Base-by-base conservation (phyloP, 2,797 vertebrate genomes). In the Takifugu rubripes region DNA sequence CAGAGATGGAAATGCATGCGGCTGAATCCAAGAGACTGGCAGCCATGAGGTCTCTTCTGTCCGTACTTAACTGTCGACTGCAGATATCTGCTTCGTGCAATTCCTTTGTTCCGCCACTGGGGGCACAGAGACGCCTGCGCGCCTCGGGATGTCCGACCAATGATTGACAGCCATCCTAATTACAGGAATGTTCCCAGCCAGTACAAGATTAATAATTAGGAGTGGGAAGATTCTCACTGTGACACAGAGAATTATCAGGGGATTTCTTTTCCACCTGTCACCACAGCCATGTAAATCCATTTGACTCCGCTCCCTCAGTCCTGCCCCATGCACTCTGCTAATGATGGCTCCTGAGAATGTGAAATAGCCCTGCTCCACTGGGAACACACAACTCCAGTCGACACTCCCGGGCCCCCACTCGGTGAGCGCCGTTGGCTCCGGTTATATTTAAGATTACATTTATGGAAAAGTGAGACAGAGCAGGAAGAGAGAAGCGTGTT, bases 141-240 rank as follows among this genome's bases (percentile, higher is more conserved):
- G 26, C 11, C 16, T 51, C 48, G 36, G 49, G 24, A 45, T 50
- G 61, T 72, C 63, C 64, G 59, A 77, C 62, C 53, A 63, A 15
- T 77, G 79, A 84, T 61, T 82, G 78, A 82, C 81, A 74, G 65
- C 67, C 57, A 54, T 70, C 78, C 67, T 79, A 75, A 83, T 84
- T 83, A 72, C 16, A 72, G 25, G 49, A 69, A 56, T 53, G 64
- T 68, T 75, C 48, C 49, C 55, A 66, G 61, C 40, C 59, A 72
- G 57, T 56, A 56, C 25, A 52, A 71, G 52, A 70, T 67, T 65
- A 74, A 40, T 40, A 40, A 83, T 83, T 84, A 72, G 59, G 12
- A 70, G 33, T 29, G 25, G 46, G 56, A 42, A 68, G 64, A 66
- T 71, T 70, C 50, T 70, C 72, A 47, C 75, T 61, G 54, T 49